These are phyloP conservation scores for Polia nebulosa DNA, from an alignment of 2,888 invertebrate genomes.

Conservation along the genomic window DNA sequence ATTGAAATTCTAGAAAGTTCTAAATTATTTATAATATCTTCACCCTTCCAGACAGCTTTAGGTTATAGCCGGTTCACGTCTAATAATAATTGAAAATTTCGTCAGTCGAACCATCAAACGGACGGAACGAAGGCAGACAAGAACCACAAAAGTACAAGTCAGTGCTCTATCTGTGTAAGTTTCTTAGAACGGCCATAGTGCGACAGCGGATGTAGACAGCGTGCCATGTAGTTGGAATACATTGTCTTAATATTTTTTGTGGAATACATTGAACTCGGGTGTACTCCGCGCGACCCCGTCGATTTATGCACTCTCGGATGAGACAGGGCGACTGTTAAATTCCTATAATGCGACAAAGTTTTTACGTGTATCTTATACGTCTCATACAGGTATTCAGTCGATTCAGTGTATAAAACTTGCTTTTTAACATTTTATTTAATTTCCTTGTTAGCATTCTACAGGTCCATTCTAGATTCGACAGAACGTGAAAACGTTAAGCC, in stretches of 20 bases:
- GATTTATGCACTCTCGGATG: conserved; percentile 47
- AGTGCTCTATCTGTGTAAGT: conserved; percentile 44
- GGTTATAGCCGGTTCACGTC: conserved; percentile 1
- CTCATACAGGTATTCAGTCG: background rate
- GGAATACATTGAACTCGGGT: conserved; percentile 73
- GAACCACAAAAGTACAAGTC: conserved; percentile 19
- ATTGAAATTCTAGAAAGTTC: conserved; percentile 22
- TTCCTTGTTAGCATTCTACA: background rate
- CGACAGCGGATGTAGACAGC: conserved; percentile 62
- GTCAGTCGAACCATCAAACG: background rate
- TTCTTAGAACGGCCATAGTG: conserved; percentile 60
- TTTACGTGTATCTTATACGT: background rate
- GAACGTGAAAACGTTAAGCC: background rate
- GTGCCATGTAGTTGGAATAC: conserved; percentile 69
- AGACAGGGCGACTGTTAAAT: conserved; percentile 12
- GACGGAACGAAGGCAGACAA: conserved; percentile 17
- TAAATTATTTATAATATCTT: conserved; percentile 6
- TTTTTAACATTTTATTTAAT: background rate
- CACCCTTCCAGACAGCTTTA: conserved; percentile 19
- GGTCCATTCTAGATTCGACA: background rate
- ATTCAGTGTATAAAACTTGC: background rate
- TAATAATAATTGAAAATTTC: conserved; percentile 25
- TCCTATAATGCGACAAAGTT: conserved; percentile 4
- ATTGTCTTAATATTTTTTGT: conserved; percentile 68
- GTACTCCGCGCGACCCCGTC: conserved; percentile 53